Conservation (phyloP, 2,113 vertebrate genomes). For the Prietella phreatophila region DNA sequence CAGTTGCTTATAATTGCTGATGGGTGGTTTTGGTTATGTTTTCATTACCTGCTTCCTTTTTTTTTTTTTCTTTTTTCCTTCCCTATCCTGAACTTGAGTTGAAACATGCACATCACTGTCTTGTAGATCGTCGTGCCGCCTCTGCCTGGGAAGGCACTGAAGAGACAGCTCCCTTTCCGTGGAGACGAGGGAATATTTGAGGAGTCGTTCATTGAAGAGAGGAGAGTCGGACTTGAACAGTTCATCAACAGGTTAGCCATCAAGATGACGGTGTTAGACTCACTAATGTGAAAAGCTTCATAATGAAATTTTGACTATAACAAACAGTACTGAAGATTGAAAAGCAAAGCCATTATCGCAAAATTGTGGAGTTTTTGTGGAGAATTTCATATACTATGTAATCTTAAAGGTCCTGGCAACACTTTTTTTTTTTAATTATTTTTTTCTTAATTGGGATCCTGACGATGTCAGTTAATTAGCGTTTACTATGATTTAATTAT, state of each 20-base stretch:
- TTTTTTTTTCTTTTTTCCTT: not conserved
- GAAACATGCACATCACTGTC: not conserved
- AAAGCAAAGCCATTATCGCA: not conserved
- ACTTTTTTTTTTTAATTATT: not conserved
- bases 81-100: not conserved
- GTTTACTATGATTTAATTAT: not conserved
- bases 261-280: not conserved
- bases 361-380: not conserved
- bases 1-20: not conserved
- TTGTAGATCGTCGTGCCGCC: slow-evolving; percentile 95
- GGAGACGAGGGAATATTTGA: slow-evolving; percentile 97
- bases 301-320: not conserved
- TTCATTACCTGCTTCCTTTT: not conserved
- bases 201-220: slow-evolving; percentile 95
- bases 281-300: not conserved
- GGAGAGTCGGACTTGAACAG: slow-evolving; percentile 91
- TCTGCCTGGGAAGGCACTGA: slow-evolving; percentile 95
- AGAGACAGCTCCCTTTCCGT: slow-evolving; percentile 95
- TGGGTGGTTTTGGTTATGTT: not conserved
- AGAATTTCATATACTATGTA: not conserved
- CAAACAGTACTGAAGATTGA: not conserved
- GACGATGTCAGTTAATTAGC: too few species aligned
- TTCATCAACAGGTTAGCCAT: slow-evolving; percentile 93
- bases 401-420: not conserved
- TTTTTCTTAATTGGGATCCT: not conserved